Base-by-base conservation (phyloP, 37 sponge, comb jelly and placozoan species). In the Hexactinellida sp. region DNA sequence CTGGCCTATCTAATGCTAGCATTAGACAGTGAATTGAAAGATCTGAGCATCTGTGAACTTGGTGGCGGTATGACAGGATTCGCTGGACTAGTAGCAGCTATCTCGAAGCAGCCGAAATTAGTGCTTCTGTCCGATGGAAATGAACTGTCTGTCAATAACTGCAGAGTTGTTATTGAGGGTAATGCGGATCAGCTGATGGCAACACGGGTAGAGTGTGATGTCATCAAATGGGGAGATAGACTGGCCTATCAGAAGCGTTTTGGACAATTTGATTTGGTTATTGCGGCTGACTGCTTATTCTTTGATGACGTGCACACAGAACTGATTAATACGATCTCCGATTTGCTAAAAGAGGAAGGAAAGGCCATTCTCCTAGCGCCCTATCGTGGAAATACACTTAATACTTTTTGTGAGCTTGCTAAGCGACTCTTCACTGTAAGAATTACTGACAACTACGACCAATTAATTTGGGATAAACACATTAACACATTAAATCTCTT, bases 61-160 rank as follows among this genome's bases (percentile, higher is more conserved):
- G 93, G 93, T 10, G 55, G 88, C 82, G 93, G 93, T 19, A 93
- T 93, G 93, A 89, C 91, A 3, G 91, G 85, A 13, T 85, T 93
- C 0, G 93, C 93, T 86, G 93, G 91, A 1, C 0, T 93, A 5
- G 55, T 87, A 84, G 82, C 89, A 1, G 92, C 92, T 24, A 10
- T 36, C 36, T 86, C 90, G 5, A 36, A 83, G 9, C 35, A 63
- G 1, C 90, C 90, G 3, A 84, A 86, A 28, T 37, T 86, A 30
- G 90, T 92, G 0, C 0, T 87, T 1, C 84, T 92, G 1, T 89
- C 92, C 19, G 92, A 92, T 55, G 92, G 92, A 36, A 92, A 92
- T 36, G 37, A 76, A 19, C 54, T 36, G 5, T 90, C 90, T 16
- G 85, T 92, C 1, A 24, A 86, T 0, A 92, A 92, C 55, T 39